Base-by-base conservation (phyloP, 2,888 invertebrate species). In the Lasioglossum marginatum region DNA sequence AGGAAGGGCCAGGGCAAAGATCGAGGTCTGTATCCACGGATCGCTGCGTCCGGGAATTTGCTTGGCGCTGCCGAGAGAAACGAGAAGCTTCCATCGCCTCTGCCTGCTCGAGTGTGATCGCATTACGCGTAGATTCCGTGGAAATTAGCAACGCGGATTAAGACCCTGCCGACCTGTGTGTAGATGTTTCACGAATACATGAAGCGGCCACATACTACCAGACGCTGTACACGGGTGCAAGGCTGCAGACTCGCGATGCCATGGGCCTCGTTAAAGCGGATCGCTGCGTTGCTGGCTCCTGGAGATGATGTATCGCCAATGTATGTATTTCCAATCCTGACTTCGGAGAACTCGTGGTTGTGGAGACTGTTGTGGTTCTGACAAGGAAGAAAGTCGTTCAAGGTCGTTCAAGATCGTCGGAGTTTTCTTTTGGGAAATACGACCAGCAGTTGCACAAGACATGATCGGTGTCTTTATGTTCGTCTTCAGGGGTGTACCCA, bases 91-190 rank as follows among this genome's bases (percentile, higher is more conserved):
- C 81, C 88, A 87, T 90, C 86, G 80, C 90, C 81, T 87, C 85
- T 87, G 87, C 79, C 75, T 76, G 84, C 86, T 83, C 77, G 79
- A 87, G 84, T 88, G 87, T 87, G 86, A 90, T 90, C 90, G 81
- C 87, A 87, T 90, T 88, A 86, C 86, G 82, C 85, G 90, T 88
- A 85, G 80, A 85, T 88, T 90, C 90, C 90, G 78, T 83, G 80
- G 83, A 88, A 90, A 90, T 90, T 90, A 90, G 88, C 80, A 87
- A 77, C 84, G 85, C 77, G 88, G 81, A 90, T 90, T 87, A 90
- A 87, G 85, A 84, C 43, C 82, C 76, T 52, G 43, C 57, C 73
- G 34, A 60, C 10, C 71, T 78, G 43, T 83, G 48, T 84, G 70
- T 71, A 83, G 31, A 6, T 37, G 57, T n/a, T 40, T 8, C 71